phyloP scores from a whole-genome alignment of 1,140 invertebrate species.

The Leptopilina boulardi region DNA sequence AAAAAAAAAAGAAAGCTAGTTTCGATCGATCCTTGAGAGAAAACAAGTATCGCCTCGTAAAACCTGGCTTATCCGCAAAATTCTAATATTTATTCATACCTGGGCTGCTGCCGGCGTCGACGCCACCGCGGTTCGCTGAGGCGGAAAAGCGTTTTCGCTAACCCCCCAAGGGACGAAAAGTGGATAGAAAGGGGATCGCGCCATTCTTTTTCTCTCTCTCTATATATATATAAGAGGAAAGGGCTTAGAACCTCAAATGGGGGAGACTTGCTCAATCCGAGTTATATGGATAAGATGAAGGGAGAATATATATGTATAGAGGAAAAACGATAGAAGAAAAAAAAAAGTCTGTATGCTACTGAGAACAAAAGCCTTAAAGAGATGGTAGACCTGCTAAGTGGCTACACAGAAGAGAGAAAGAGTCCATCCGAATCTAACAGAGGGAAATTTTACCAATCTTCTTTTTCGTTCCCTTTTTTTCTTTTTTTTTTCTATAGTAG shows the following conservation, averaged over 20 bases:
- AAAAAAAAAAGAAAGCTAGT: background rate
- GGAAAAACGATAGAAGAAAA: conserved; percentile 36
- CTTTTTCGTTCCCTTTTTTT: conserved; percentile 16
- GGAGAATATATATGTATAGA: conserved; percentile 41
- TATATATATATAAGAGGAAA: conserved; percentile 64
- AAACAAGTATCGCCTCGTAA: conserved; percentile 74
- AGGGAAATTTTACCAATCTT: conserved; percentile 38
- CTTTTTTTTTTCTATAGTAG: background rate
- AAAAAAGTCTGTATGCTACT: conserved; percentile 46
- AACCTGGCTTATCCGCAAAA: conserved; percentile 72
- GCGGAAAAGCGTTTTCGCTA: conserved; percentile 71
- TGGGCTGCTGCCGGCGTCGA: conserved; percentile 47
- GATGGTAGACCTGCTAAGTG: conserved; percentile 64
- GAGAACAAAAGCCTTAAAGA: conserved; percentile 46
- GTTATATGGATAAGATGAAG: conserved; percentile 34
- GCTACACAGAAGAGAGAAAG: conserved; percentile 53
- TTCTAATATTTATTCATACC: conserved; percentile 76
- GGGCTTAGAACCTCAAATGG: conserved; percentile 47
- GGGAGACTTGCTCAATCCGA: conserved; percentile 53
- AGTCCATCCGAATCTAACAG: conserved; percentile 58
- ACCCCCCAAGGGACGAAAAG: conserved; percentile 69
- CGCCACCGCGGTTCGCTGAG: conserved; percentile 60
- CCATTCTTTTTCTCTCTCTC: conserved; percentile 69
- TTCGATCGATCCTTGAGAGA: conserved; percentile 66
- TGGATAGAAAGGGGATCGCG: conserved; percentile 66